Conservation (phyloP, 2,888 invertebrate species). For the Andricus quercusramuli region DNA sequence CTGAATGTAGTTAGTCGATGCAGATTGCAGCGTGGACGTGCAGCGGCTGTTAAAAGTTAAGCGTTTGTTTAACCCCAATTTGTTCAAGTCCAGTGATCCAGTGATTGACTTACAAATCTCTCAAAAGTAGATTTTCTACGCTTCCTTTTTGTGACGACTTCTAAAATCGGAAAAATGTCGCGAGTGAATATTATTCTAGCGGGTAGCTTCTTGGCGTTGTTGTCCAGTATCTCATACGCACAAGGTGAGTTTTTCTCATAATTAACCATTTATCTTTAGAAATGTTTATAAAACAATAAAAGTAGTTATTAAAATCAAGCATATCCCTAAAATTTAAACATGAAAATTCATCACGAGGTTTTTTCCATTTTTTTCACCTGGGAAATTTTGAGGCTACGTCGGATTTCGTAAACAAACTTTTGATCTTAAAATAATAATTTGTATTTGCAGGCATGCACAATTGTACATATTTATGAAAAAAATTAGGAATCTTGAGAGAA, state of each 20-base stretch:
- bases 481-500: too few relatives aligned
- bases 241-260: not conserved
- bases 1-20: too few relatives aligned
- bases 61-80: slow-evolving; percentile 2
- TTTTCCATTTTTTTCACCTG: too few relatives aligned
- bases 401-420: too few relatives aligned
- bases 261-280: not conserved
- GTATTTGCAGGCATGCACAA: too few relatives aligned
- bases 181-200: not conserved
- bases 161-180: not conserved
- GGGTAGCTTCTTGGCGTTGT: not conserved
- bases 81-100: not conserved
- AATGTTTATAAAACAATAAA: not conserved
- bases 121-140: not conserved
- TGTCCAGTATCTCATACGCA: not conserved
- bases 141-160: not conserved
- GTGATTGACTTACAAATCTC: not conserved
- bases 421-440: too few relatives aligned
- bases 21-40: too few relatives aligned
- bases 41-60: not conserved
- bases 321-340: not conserved
- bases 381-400: too few relatives aligned
- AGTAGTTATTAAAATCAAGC: not conserved
- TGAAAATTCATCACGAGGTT: too few relatives aligned
- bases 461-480: too few relatives aligned